These are phyloP conservation scores for Symphodus melops DNA, from an alignment of 2,113 vertebrate genomes.

Conservation along the genomic window DNA sequence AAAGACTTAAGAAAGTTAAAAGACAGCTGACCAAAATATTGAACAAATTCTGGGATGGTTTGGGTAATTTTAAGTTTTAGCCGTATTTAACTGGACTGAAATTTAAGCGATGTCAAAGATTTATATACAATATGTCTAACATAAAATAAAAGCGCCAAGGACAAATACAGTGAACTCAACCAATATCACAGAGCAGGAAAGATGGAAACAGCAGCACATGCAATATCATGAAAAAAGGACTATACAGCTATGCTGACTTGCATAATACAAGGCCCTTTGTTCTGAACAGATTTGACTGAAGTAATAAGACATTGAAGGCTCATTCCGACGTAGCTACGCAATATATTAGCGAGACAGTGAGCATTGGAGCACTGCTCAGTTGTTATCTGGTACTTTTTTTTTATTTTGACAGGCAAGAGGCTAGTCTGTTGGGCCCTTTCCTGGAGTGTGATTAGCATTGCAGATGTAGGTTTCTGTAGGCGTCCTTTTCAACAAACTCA, in stretches of 20 bases:
- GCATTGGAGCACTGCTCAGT: conserved; percentile 17
- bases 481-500: conserved; percentile 73
- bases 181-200: not conserved
- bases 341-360: conserved; percentile 49
- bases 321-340: conserved; percentile 25
- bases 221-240: not conserved
- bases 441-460: conserved; percentile 73
- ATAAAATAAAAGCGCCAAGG: not conserved
- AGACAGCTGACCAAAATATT: too few relatives aligned
- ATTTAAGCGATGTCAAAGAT: not conserved
- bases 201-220: not conserved
- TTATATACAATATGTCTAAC: not conserved
- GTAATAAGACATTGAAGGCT: conserved; percentile 18
- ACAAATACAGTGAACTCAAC: not conserved
- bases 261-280: not conserved
- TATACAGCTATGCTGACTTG: not conserved
- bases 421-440: conserved; percentile 58
- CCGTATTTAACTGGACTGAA: not conserved
- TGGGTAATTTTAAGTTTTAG: not conserved
- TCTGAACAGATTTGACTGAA: conserved; percentile 36
- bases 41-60: too few relatives aligned
- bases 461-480: conserved; percentile 73
- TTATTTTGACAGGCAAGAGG: conserved; percentile 57
- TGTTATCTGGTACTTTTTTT: conserved; percentile 61
- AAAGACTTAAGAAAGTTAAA: too few relatives aligned